Conservation (phyloP, 1,140 invertebrate species). For the Drosophila willistoni region DNA sequence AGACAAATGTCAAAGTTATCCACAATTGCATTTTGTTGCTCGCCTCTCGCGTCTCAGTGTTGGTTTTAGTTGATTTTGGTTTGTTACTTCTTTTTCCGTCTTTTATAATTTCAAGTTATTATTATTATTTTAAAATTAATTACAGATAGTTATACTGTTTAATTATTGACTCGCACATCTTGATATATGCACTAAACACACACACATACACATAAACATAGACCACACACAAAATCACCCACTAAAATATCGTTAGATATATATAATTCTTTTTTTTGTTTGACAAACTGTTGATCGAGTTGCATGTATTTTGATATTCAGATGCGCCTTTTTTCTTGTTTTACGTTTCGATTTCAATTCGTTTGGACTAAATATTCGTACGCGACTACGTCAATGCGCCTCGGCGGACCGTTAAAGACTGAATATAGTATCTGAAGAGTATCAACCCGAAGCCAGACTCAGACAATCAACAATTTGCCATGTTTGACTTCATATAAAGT, state of each 20-base stretch:
- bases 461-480: background rate
- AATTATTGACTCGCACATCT: conserved; percentile 11
- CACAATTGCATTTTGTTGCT: conserved; percentile 77
- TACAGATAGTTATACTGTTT: conserved; percentile 8
- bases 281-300: conserved; percentile 8
- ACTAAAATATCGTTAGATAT: background rate
- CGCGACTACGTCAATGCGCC: background rate
- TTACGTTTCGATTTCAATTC: background rate
- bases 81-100: background rate
- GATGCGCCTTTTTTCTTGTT: background rate
- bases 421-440: conserved; percentile 5
- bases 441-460: conserved; percentile 2
- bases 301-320: background rate
- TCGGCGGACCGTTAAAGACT: conserved; percentile 8
- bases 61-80: conserved; percentile 29
- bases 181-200: conserved; percentile 37
- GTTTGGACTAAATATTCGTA: background rate
- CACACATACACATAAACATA: conserved; percentile 24
- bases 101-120: conserved; percentile 24
- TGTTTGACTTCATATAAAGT: too few relatives aligned
- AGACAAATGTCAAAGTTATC: conserved; percentile 81
- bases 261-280: background rate
- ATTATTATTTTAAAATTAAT: conserved; percentile 9
- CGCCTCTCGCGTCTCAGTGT: conserved; percentile 29
- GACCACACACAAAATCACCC: background rate